Conservation (phyloP, 2,797 vertebrate genomes). For the Hemitrygon akajei region DNA sequence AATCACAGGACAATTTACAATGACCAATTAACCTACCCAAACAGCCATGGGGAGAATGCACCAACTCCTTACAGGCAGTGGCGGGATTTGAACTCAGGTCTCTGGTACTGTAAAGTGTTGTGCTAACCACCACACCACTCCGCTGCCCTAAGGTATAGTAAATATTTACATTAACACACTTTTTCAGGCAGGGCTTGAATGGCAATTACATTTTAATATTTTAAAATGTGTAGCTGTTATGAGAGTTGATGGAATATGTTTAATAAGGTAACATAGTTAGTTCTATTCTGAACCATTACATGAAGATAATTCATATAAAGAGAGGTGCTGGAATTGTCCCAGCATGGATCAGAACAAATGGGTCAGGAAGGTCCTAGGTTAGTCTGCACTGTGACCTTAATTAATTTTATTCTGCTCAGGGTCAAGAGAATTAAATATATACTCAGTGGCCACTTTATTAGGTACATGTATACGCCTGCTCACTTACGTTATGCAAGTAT, state of each 20-base stretch:
- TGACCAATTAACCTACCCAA: no score
- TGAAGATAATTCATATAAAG: neutral
- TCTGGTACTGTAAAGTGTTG: no score
- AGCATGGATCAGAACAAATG: neutral
- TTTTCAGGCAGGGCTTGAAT: neutral
- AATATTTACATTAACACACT: neutral
- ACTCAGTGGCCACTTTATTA: no score
- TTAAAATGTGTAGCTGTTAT: neutral
- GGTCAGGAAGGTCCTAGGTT: neutral
- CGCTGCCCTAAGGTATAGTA: neutral
- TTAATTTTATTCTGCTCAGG: neutral
- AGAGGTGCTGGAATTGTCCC: neutral
- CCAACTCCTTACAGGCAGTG: no score
- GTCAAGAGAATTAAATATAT: neutral
- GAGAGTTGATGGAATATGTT: neutral
- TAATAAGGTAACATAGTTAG: neutral
- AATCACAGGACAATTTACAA: no score
- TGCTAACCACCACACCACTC: no score
- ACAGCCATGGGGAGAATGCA: no score
- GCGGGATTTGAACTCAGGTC: no score
- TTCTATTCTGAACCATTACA: neutral
- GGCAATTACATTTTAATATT: neutral
- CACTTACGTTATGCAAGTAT: no score
- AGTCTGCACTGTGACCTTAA: neutral
- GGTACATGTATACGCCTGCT: no score